Conservation (phyloP, 2,797 vertebrate genomes). For the Telmatherina bonti region DNA sequence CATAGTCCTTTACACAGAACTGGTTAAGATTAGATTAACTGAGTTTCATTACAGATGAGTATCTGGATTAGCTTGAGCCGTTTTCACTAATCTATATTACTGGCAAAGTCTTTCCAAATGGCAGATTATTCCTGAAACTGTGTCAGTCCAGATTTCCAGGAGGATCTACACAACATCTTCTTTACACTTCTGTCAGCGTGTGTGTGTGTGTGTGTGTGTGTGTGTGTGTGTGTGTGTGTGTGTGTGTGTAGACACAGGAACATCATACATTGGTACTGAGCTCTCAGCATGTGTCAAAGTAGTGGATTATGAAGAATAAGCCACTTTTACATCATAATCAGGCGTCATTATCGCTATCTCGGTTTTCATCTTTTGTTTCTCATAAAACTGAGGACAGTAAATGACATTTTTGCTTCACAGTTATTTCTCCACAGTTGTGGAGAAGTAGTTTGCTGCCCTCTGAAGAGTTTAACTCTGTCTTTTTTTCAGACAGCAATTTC, state of each 20-base stretch:
- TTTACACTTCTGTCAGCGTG: conserved; percentile 9
- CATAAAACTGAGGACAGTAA: not conserved
- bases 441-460: no score
- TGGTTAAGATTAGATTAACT: not conserved
- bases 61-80: not conserved
- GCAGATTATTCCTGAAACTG: not conserved
- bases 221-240: conserved; percentile 31
- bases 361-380: conserved; percentile 11
- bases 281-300: conserved; percentile 54
- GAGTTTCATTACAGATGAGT: not conserved
- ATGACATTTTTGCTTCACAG: conserved; percentile 2
- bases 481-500: not conserved
- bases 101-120: not conserved
- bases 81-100: not conserved
- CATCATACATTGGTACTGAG: conserved; percentile 39
- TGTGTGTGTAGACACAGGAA: not conserved
- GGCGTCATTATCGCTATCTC: conserved; percentile 12
- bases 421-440: not conserved
- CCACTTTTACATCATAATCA: conserved; percentile 26
- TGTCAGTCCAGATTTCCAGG: not conserved
- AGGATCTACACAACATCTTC: not conserved
- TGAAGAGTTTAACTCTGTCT: not conserved
- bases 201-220: no score
- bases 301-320: conserved; percentile 38
- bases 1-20: no score